These are phyloP conservation scores for Homarus americanus DNA, from an alignment of 1,140 invertebrate species.

Conservation along the genomic window DNA sequence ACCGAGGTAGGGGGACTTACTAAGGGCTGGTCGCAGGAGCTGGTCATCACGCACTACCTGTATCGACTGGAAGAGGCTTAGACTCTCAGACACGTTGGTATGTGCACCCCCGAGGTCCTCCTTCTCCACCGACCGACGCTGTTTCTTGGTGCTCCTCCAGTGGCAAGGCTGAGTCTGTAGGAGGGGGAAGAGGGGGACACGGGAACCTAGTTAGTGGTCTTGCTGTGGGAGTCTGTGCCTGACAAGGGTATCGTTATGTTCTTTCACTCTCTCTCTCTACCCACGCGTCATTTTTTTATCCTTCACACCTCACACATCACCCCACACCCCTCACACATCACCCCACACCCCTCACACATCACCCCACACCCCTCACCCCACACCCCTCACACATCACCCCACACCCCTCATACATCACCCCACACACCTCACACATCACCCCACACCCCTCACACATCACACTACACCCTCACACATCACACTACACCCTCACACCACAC, in stretches of 20 bases:
- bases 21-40: constrained; percentile 1
- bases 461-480: neutral
- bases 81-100: constrained; percentile 67
- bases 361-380: neutral
- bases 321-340: too few relatives aligned
- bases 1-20: neutral
- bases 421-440: neutral
- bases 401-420: neutral
- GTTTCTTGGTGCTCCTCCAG: constrained; percentile 65
- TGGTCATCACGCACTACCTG: constrained; percentile 74
- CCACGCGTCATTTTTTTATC: too few relatives aligned
- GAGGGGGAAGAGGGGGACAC: neutral
- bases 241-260: too few relatives aligned
- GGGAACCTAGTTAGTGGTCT: too few relatives aligned
- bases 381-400: neutral
- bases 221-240: too few relatives aligned
- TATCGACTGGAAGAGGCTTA: constrained; percentile 73
- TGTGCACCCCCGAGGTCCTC: neutral
- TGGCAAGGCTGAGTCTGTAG: constrained; percentile 74
- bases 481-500: constrained; percentile 75
- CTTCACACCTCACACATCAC: too few relatives aligned
- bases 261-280: too few relatives aligned
- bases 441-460: neutral
- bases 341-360: neutral
- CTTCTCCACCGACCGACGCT: neutral